phyloP scores from a whole-genome alignment of 2,888 invertebrate species.

The Petrophora chlorosata region DNA sequence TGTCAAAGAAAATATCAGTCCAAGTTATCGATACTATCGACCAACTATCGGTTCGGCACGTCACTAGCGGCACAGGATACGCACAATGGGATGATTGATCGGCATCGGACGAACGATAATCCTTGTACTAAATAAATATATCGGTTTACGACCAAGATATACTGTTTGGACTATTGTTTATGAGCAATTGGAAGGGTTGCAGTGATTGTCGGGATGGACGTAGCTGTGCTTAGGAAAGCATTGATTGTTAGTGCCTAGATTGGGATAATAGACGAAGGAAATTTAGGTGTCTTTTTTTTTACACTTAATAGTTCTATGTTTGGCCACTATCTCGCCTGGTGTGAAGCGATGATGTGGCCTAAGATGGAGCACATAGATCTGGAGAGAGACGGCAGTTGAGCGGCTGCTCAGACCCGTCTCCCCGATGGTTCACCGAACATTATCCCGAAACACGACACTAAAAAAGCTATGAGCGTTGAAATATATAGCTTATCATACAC shows the following conservation, averaged over 20 bases:
- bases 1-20: too few relatives aligned
- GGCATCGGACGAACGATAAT: constrained; percentile 77
- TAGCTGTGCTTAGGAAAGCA: too few relatives aligned
- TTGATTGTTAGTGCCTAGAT: constrained; percentile 2
- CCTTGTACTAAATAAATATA: constrained; percentile 72
- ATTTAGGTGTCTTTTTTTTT: constrained; percentile 8
- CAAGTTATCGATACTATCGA: constrained; percentile 29
- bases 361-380: too few relatives aligned
- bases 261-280: constrained; percentile 7
- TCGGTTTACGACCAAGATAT: constrained; percentile 34
- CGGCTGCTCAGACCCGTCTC: too few relatives aligned
- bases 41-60: constrained; percentile 43
- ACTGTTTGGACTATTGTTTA: constrained; percentile 26
- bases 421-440: too few relatives aligned
- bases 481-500: too few relatives aligned
- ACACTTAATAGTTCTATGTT: too few relatives aligned
- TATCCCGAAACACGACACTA: too few relatives aligned
- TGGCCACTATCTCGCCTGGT: too few relatives aligned
- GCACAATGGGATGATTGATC: constrained; percentile 83
- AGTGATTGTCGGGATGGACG: constrained; percentile 4
- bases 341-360: too few relatives aligned
- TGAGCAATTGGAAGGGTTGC: constrained; percentile 27
- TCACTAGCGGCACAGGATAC: constrained; percentile 79
- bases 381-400: too few relatives aligned
- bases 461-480: too few relatives aligned